Percentiles rank a stretch among this genome's conserved stretches.
phyloP scores from a whole-genome alignment of 2,888 invertebrate species.

The Lomographa bimaculata region DNA sequence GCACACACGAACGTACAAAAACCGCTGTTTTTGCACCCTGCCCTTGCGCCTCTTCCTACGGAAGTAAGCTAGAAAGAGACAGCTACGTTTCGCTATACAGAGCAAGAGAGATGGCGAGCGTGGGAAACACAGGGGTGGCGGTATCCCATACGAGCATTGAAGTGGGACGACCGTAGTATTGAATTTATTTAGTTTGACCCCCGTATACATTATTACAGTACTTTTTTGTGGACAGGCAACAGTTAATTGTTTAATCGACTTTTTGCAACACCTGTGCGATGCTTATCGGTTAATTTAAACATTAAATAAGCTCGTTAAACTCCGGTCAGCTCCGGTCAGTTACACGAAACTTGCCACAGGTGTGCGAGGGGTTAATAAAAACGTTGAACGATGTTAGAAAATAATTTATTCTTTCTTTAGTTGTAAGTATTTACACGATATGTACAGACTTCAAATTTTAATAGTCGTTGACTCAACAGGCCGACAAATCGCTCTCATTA shows the following conservation, averaged over 20 bases:
- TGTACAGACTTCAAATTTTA: constrained; percentile 38
- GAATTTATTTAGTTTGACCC: constrained; percentile 49
- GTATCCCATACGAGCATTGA: constrained; percentile 77
- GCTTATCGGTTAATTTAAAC: constrained; percentile 47
- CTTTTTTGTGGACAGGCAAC: constrained; percentile 37
- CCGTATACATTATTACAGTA: constrained; percentile 24
- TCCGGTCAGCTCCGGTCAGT: constrained; percentile 15
- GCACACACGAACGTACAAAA: constrained; percentile 72
- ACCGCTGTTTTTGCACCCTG: constrained; percentile 73
- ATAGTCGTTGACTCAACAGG: constrained; percentile 1
- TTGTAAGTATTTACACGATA: constrained; percentile 43
- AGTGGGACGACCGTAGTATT: constrained; percentile 60
- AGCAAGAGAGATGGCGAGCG: constrained; percentile 56
- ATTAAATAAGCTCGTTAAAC: constrained; percentile 8
- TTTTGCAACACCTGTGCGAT: constrained; percentile 57
- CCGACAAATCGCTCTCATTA: not conserved
- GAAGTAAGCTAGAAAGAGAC: constrained; percentile 61
- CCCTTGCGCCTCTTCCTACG: constrained; percentile 61
- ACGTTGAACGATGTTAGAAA: constrained; percentile 31
- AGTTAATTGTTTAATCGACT: constrained; percentile 37
- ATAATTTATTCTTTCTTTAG: constrained; percentile 51
- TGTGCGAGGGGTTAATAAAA: constrained; percentile 27
- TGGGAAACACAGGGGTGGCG: constrained; percentile 80
- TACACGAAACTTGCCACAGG: constrained; percentile 18
- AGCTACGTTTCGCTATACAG: constrained; percentile 22